Evolutionary conservation across 1,140 invertebrate genomes (phyloP).

Genomic region (Drosophila ficusphila): DNA sequence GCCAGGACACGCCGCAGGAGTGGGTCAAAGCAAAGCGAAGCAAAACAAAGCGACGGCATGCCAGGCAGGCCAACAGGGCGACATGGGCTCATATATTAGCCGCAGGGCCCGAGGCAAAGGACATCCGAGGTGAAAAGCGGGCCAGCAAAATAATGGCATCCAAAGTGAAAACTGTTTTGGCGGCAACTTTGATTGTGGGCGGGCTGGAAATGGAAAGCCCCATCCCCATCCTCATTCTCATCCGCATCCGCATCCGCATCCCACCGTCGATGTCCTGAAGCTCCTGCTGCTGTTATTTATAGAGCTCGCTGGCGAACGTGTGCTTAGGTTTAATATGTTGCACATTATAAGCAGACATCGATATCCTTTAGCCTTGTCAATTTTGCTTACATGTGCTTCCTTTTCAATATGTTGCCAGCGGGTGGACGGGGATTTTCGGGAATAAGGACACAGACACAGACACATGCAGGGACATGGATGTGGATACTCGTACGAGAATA

Average conservation of each 20-base stretch:
- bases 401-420: constrained; percentile 74
- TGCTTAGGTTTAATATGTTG: constrained; percentile 83
- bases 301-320: constrained; percentile 69
- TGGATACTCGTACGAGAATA: constrained; percentile 21
- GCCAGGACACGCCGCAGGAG: constrained; percentile 20
- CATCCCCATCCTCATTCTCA: not conserved
- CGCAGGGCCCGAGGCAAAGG: constrained; percentile 67
- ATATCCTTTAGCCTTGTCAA: constrained; percentile 84
- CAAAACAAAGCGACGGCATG: constrained; percentile 60
- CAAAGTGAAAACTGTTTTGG: constrained; percentile 82
- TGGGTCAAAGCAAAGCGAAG: constrained; percentile 68
- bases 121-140: constrained; percentile 53
- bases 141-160: constrained; percentile 75
- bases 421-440: constrained; percentile 14
- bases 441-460: constrained; percentile 34
- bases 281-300: constrained; percentile 76
- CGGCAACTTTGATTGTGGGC: constrained; percentile 74
- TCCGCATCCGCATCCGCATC: not conserved
- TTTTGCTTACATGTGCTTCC: constrained; percentile 82
- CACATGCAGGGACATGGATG: constrained; percentile 5
- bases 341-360: constrained; percentile 84
- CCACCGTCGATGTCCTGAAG: constrained; percentile 13
- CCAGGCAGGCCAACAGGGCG: constrained; percentile 57
- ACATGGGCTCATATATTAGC: constrained; percentile 79
- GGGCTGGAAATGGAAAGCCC: constrained; percentile 9